phyloP scores from a whole-genome alignment of 2,797 vertebrate genomes.

The Lates japonicus region DNA sequence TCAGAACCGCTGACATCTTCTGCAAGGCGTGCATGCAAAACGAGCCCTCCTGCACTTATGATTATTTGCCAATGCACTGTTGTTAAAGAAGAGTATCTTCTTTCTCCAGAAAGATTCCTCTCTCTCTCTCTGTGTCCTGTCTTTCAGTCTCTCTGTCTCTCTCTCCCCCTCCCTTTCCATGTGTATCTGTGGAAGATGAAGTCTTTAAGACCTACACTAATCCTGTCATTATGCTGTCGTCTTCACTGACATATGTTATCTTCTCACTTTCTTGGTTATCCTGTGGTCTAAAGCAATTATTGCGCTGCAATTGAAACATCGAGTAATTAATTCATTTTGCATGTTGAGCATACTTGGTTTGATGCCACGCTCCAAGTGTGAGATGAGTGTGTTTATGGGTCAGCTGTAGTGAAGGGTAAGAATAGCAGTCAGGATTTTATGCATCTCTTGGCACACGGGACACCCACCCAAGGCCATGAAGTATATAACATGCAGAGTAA shows the following conservation, averaged over 20 bases:
- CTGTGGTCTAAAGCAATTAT: constrained; percentile 83
- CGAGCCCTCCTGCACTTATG: constrained; percentile 20
- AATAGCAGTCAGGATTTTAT: constrained; percentile 87
- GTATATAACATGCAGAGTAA: constrained; percentile 83
- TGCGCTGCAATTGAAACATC: constrained; percentile 89
- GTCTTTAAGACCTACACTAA: constrained; percentile 79
- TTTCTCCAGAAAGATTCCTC: constrained; percentile 34
- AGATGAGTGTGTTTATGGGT: constrained; percentile 86
- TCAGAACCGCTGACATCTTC: constrained; percentile 31
- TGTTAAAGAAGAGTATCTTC: constrained; percentile 32
- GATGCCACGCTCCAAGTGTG: constrained; percentile 82
- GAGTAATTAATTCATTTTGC: constrained; percentile 95
- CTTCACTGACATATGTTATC: constrained; percentile 85
- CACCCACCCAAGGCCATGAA: constrained; percentile 81
- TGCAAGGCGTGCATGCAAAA: constrained; percentile 18
- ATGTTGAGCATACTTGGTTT: constrained; percentile 90
- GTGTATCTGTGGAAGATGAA: constrained; percentile 70
- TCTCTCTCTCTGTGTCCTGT: constrained; percentile 12
- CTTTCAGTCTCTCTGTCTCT: background rate
- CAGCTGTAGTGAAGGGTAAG: constrained; percentile 88
- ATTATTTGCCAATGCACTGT: constrained; percentile 28
- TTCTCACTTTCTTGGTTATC: constrained; percentile 78
- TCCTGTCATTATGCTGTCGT: constrained; percentile 86
- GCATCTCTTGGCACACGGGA: constrained; percentile 81
- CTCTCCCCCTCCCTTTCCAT: constrained; percentile 3